Evolutionary conservation across 1,140 invertebrate species (phyloP).

Genomic region (Cyphomyrmex costatus): DNA sequence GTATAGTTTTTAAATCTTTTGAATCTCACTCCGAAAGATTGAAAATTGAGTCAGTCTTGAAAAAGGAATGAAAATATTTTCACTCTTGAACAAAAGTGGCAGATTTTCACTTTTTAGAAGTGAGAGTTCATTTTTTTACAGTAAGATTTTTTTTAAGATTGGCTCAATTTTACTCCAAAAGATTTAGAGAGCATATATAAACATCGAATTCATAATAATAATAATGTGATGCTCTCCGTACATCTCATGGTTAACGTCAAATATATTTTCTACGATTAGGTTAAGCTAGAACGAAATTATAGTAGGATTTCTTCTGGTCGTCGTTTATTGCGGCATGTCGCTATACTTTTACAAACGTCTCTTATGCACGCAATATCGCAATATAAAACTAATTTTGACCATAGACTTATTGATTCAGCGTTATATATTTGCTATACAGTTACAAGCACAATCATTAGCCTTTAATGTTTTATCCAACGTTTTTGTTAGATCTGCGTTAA

Average conservation of each 20-base stretch:
- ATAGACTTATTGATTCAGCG: slow-evolving; percentile 37
- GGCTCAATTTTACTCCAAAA: no score
- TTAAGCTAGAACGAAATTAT: slow-evolving; percentile 13
- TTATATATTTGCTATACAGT: slow-evolving; percentile 41
- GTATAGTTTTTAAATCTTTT: no score
- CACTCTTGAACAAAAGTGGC: no score
- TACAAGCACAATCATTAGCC: neutral
- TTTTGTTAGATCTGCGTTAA: neutral
- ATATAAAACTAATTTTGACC: slow-evolving; percentile 34
- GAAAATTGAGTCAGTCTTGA: no score
- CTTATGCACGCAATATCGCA: slow-evolving; percentile 37
- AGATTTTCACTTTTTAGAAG: no score
- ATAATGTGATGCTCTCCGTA: neutral
- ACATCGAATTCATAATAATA: neutral
- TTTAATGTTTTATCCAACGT: neutral
- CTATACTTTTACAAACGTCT: slow-evolving; percentile 36
- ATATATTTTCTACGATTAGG: slow-evolving; percentile 38
- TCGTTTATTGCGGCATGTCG: slow-evolving; percentile 28
- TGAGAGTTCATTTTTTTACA: no score
- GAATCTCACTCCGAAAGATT: no score
- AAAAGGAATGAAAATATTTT: no score
- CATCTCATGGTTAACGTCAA: neutral
- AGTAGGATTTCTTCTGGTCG: neutral
- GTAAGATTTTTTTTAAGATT: no score
- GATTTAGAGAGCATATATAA: neutral